These are phyloP conservation scores for Darevskia nairensis DNA, from an alignment of 2,797 vertebrate species.

Conservation along the genomic window DNA sequence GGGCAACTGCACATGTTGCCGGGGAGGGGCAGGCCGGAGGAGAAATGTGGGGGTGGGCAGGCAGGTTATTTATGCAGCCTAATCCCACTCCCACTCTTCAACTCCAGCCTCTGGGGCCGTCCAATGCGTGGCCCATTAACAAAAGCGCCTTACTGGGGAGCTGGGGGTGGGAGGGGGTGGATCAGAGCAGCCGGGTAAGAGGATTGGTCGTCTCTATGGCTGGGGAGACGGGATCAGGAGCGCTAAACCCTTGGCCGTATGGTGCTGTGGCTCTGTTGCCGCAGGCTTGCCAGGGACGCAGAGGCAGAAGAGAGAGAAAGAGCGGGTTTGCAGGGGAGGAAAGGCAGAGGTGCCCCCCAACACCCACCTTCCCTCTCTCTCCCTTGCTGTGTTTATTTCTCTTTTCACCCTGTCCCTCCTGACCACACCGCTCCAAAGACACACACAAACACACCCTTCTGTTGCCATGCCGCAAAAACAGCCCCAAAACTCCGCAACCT, in stretches of 20 bases:
- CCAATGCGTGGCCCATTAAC: conserved; percentile 12
- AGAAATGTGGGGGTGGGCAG: neutral
- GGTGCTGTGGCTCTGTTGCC: neutral
- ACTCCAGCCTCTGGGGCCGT: neutral
- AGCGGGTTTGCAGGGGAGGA: neutral
- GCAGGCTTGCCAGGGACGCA: neutral
- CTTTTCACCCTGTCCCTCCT: neutral
- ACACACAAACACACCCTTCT: no score
- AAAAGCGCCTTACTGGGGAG: conserved; percentile 22
- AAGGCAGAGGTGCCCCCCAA: neutral
- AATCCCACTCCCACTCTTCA: conserved; percentile 5
- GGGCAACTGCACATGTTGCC: neutral
- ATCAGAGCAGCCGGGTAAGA: conserved; percentile 32
- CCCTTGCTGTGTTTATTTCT: neutral
- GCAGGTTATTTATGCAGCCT: neutral
- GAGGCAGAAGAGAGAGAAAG: neutral
- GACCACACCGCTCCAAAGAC: neutral
- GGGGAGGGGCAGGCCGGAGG: neutral
- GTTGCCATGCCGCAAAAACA: no score
- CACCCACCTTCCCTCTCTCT: neutral
- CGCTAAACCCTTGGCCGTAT: conserved; percentile 24
- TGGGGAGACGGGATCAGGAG: conserved; percentile 5
- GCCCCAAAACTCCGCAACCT: no score
- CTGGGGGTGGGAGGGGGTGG: neutral
- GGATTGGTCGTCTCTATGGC: conserved; percentile 29